Evolutionary conservation across 2,797 vertebrate genomes (phyloP).

Genomic region (Xenopus petersii): DNA sequence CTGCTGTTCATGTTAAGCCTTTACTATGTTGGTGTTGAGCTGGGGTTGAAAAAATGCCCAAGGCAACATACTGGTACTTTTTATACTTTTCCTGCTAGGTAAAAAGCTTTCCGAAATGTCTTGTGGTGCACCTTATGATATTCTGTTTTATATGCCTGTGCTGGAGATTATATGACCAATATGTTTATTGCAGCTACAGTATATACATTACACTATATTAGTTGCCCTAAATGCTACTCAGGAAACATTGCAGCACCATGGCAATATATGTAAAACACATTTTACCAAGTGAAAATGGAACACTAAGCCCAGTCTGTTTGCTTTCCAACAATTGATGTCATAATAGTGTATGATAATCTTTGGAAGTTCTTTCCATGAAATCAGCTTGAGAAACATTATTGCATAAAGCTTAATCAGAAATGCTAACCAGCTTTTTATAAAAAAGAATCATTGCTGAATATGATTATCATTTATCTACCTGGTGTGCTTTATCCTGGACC

Average conservation of each 20-base stretch:
- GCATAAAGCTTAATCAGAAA: not conserved
- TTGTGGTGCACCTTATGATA: no score
- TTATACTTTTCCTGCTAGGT: no score
- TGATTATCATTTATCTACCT: no score
- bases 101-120: no score
- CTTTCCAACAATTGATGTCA: conserved; percentile 32
- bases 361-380: conserved; percentile 4
- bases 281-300: conserved; percentile 38
- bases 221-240: conserved; percentile 17
- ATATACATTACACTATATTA: not conserved
- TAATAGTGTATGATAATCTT: conserved; percentile 4
- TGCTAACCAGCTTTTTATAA: not conserved
- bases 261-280: conserved; percentile 30
- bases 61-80: no score
- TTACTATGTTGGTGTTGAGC: no score
- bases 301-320: conserved; percentile 16
- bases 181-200: not conserved
- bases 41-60: no score
- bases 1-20: no score
- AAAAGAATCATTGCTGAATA: no score
- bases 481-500: no score
- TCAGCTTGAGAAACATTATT: not conserved
- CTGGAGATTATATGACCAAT: not conserved
- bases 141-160: not conserved
- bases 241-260: conserved; percentile 22